phyloP scores from a whole-genome alignment of 2,113 vertebrate genomes.

The Arvicanthis niloticus region DNA sequence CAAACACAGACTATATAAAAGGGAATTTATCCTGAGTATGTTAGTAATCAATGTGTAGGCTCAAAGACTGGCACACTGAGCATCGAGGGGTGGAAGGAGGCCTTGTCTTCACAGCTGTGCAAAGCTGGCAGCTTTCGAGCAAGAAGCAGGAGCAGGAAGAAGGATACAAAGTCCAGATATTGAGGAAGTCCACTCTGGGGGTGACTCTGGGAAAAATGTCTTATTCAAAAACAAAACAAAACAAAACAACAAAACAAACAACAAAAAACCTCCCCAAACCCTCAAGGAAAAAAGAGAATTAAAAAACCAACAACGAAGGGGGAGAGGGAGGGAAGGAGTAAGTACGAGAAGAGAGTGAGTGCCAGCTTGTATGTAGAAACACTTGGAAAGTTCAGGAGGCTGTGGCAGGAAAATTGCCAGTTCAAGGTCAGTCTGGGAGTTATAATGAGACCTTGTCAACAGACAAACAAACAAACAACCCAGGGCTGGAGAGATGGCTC shows the following conservation, averaged over 20 bases:
- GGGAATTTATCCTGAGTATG: not conserved
- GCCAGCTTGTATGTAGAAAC: not conserved
- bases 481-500: not conserved
- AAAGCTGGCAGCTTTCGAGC: not conserved
- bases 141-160: not conserved
- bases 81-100: not conserved
- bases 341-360: not conserved
- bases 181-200: not conserved
- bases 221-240: not conserved
- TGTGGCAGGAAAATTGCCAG: not conserved
- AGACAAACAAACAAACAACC: not conserved
- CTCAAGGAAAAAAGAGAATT: not conserved
- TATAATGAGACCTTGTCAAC: not conserved
- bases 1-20: not conserved
- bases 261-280: too few species aligned
- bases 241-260: not conserved
- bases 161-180: not conserved
- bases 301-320: not conserved
- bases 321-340: too few species aligned
- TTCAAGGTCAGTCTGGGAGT: not conserved
- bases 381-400: not conserved
- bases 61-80: not conserved
- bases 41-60: not conserved
- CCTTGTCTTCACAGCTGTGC: not conserved
- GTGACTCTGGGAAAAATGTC: not conserved